A percentile compares a stretch with the other conserved stretches of the same genome.
Conservation (phyloP, 53 echinoderm and acorn worm genomes). For the Holothuria scabra region DNA sequence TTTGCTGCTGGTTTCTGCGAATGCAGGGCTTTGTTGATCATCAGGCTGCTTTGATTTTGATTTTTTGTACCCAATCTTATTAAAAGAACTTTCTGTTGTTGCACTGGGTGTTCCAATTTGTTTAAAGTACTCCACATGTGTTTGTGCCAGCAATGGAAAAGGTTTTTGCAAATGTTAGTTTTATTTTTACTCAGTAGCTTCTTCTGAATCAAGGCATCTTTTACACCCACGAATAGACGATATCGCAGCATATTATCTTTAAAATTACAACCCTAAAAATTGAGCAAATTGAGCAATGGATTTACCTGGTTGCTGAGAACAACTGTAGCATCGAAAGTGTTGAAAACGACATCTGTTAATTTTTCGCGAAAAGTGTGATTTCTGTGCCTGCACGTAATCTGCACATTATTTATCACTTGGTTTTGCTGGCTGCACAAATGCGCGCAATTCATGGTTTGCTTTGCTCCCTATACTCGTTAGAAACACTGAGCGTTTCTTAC, state of each 20-base stretch:
- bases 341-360: constrained; percentile 45
- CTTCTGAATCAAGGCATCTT: constrained; percentile 50
- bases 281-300: constrained; percentile 45
- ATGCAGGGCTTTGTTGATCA: not conserved
- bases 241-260: constrained; percentile 58
- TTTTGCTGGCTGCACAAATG: constrained; percentile 59
- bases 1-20: not conserved
- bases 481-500: constrained; percentile 52
- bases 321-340: not conserved
- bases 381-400: constrained; percentile 43
- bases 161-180: constrained; percentile 50
- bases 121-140: constrained; percentile 56
- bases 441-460: constrained; percentile 45
- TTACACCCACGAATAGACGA: constrained; percentile 53
- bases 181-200: constrained; percentile 54
- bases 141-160: constrained; percentile 54
- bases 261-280: constrained; percentile 57
- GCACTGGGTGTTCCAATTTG: constrained; percentile 14
- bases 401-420: constrained; percentile 50
- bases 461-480: constrained; percentile 60
- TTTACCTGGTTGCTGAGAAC: not conserved
- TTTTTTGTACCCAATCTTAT: not conserved
- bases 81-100: not conserved
- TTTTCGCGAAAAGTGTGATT: constrained; percentile 28
- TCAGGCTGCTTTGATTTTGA: not conserved